Evolutionary conservation across 1,140 invertebrate genomes (phyloP), one percentile per base, ranked within the genome.

Genomic region (Cardiocondyla obscurior): DNA sequence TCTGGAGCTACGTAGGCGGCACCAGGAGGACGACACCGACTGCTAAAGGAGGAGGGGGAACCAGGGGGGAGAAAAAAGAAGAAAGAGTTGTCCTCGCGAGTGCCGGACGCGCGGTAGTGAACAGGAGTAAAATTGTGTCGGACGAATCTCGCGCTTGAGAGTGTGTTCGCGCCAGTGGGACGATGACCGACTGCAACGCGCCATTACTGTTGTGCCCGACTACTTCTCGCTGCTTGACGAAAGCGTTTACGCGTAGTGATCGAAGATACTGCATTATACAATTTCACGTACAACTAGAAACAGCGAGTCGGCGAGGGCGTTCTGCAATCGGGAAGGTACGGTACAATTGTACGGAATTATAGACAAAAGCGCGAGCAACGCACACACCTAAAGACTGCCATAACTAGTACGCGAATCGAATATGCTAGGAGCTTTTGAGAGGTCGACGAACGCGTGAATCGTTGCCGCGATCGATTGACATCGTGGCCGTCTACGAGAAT

Each of bases 51-150:
- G 7, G 36, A 25, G 22, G 1, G 22, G n/a, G 2, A 4, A 8
- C 2, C 2, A 53, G 4, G 1, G n/a, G 0, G 22, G 6, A 22
- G 14, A 30, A 39, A 25, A 25, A 2, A 74, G 44, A 42, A 3
- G 8, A 49, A 51, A 79, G 14, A 42, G 22, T 79, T 39, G 65
- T 84, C 72, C 86, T 85, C 77, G 84, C 86, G 79, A 72, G 82
- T 86, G 90, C 85, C 87, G 89, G 88, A 84, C 85, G 77, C 55
- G 86, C 87, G 86, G 89, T 90, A 92, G 91, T 92, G 91, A 92
- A 62, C 72, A 81, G 72, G 53, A 25, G 14, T 57, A 57, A n/a
- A 57, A 49, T 69, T 39, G 55, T 72, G 25, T 81, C 25, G 44
- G 51, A 58, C 42, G 16, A 30, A 58, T 36, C 69, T 46, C 49